A percentile compares a stretch with the other conserved stretches of the same genome.
phyloP scores from a whole-genome alignment of 2,113 vertebrate genomes.

The Setophaga kirtlandii region DNA sequence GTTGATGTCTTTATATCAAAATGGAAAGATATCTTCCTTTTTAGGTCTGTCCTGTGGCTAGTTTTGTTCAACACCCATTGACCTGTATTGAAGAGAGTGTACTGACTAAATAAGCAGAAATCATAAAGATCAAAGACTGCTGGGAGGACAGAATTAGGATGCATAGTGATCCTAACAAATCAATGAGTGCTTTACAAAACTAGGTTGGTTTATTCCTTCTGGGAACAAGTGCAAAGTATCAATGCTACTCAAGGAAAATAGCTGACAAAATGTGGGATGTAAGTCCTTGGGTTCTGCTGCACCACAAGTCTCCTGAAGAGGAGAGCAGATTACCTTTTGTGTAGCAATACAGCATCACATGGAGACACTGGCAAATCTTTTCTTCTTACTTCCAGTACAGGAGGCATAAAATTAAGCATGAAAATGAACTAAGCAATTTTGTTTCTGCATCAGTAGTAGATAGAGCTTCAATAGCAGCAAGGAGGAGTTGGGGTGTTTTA shows the following conservation, averaged over 20 bases:
- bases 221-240: background rate
- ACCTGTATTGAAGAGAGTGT: background rate
- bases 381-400: background rate
- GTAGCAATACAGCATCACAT: background rate
- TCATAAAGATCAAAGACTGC: background rate
- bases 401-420: background rate
- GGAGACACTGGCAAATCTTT: background rate
- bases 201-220: background rate
- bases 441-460: background rate
- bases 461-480: background rate
- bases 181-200: background rate
- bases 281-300: background rate
- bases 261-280: background rate
- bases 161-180: background rate
- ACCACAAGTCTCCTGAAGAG: background rate
- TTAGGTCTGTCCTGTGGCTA: background rate
- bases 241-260: background rate
- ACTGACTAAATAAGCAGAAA: background rate
- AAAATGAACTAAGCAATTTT: background rate
- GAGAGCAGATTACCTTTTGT: background rate
- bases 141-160: background rate
- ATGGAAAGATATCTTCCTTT: background rate
- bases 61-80: background rate
- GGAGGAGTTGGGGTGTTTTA: background rate
- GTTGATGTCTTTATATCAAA: background rate